Base-by-base conservation (phyloP, 2,797 vertebrate genomes). In the Enoplosus armatus region DNA sequence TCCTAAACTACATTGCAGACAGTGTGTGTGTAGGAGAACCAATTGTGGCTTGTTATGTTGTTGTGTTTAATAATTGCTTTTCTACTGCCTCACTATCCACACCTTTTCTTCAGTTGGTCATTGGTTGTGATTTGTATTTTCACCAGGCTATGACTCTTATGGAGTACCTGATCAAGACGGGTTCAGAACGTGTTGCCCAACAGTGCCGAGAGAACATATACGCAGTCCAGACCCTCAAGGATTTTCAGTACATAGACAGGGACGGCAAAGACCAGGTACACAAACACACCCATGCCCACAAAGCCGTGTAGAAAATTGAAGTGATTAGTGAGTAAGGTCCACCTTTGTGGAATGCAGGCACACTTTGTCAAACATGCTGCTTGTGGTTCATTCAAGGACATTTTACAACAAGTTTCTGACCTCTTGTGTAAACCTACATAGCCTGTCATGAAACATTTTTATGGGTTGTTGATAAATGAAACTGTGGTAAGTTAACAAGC, bases 201-300 rank as follows among this genome's bases (percentile, higher is more conserved):
- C 97, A 98, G 89, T 98, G 97, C 92, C 93, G 97, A 91, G 97
- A 98, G 92, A 98, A 98, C 89, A 98, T 98, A 82, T 98, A 98
- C 1, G 97, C 97, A 14, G 97, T 98, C 79, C 97, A 98, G 92
- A 98, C 97, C 1, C 95, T 98, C 61, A 98, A 98, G 92, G 97
- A 98, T 89, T 98, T 98, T 88, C 97, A 98, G 88, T 98, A 95
- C 41, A 97, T 98, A 80, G 97, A 98, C 92, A 93, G 97, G 1
- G 97, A 98, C 0, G 97, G 97, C 89, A 98, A 98, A 89, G 97
- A 98, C 92, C 97, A 98, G 96, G 96, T 96, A 93, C 51, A 50
- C 70, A 75, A 68, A 66, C 77, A 77, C 65, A 64, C 59, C 33
- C 78, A 51, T 48, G 27, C 20, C 24, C 56, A 77, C 79, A 84